A percentile compares a stretch with the other conserved stretches of the same genome.
Evolutionary conservation across 1,140 invertebrate species (phyloP).

Genomic region (Sycophaga agraensis): DNA sequence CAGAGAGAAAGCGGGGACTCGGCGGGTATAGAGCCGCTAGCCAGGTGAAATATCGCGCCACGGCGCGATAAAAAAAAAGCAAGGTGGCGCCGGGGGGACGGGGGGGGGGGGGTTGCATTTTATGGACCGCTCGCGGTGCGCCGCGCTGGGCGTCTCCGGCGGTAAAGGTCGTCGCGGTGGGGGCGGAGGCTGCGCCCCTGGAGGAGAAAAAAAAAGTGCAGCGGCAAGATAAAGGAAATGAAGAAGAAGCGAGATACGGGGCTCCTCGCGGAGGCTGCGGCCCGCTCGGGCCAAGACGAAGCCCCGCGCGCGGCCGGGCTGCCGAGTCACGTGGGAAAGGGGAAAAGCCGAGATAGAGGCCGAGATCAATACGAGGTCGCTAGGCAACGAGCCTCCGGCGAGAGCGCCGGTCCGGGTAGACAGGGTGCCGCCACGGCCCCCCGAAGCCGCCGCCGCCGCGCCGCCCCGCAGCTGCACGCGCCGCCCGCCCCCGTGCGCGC

Average conservation of each 20-base stretch:
- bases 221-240: conserved; percentile 14
- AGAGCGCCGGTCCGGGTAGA: conserved; percentile 56
- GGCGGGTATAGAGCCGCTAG: too few relatives aligned
- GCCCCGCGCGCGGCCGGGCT: conserved; percentile 1
- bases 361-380: conserved; percentile 58
- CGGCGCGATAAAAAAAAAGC: too few relatives aligned
- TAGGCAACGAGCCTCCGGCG: conserved; percentile 58
- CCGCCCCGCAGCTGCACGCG: conserved; percentile 44
- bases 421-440: conserved; percentile 55
- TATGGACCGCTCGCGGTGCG: too few relatives aligned
- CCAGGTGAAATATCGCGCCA: too few relatives aligned
- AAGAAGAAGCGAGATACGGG: conserved; percentile 13
- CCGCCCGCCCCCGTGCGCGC: conserved; percentile 15
- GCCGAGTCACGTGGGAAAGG: conserved; percentile 44
- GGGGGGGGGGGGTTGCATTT: too few relatives aligned
- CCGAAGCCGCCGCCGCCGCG: conserved; percentile 38
- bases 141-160: too few relatives aligned
- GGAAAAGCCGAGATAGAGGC: conserved; percentile 51
- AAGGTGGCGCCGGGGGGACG: too few relatives aligned
- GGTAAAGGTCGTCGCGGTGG: too few relatives aligned
- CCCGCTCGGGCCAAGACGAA: background rate
- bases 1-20: too few relatives aligned
- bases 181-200: too few relatives aligned
- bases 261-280: background rate
- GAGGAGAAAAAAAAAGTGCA: conserved; percentile 12